A percentile compares a stretch with the other conserved stretches of the same genome.
Evolutionary conservation across 2,113 vertebrate species (phyloP).

Genomic region (Craseonycteris thonglongyai): DNA sequence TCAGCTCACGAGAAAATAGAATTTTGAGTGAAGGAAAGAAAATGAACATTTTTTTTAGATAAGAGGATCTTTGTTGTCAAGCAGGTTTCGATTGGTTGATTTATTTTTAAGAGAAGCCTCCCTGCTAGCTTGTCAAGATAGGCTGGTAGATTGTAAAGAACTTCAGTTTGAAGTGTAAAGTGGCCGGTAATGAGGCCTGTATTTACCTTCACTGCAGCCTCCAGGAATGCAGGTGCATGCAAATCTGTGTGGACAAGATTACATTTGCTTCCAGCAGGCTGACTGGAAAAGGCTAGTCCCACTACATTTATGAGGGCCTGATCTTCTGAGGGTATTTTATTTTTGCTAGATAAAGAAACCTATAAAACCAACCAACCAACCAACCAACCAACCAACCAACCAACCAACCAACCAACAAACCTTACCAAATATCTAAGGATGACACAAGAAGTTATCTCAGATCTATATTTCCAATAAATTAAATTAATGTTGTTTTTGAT

Average conservation of each 20-base stretch:
- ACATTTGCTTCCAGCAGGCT: background rate
- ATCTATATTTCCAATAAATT: background rate
- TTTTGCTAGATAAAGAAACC: background rate
- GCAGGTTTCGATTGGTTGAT: background rate
- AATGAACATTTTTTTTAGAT: background rate
- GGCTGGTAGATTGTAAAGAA: background rate
- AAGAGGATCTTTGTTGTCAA: background rate
- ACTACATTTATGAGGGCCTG: background rate
- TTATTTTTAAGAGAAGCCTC: background rate
- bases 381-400: background rate
- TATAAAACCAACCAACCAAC: background rate
- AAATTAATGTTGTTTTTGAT: background rate
- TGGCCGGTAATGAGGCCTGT: background rate
- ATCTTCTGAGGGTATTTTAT: background rate
- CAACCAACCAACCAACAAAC: background rate
- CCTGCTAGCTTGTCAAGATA: background rate
- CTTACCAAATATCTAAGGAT: background rate
- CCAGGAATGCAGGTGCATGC: background rate
- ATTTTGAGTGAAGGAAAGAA: constrained; percentile 1
- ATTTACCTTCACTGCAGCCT: background rate
- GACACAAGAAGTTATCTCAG: background rate
- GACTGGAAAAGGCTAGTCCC: background rate
- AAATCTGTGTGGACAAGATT: background rate
- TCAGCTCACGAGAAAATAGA: background rate
- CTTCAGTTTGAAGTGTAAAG: background rate